Percentiles rank a stretch among this genome's conserved stretches.
phyloP scores from a whole-genome alignment of 2,113 vertebrate species.

The Lagopus leucura region DNA sequence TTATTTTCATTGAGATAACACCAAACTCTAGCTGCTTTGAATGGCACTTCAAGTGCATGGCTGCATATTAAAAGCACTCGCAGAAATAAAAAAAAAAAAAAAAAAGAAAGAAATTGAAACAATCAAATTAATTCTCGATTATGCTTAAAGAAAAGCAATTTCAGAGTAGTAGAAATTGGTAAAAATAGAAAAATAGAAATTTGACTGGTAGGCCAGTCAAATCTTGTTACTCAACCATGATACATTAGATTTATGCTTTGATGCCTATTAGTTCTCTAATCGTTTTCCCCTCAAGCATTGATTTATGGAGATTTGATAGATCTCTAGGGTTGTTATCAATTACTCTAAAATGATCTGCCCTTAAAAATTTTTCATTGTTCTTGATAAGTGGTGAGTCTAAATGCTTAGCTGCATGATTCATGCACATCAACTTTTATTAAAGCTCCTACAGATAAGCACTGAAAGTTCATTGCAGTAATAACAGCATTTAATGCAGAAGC shows the following conservation, averaged over 20 bases:
- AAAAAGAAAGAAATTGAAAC: constrained; percentile 33
- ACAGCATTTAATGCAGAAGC: constrained; percentile 42
- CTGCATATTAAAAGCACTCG: constrained; percentile 23
- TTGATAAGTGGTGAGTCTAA: constrained; percentile 27
- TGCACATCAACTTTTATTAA: constrained; percentile 57
- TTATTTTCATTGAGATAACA: not conserved
- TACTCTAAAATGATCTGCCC: constrained; percentile 49
- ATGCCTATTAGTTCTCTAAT: constrained; percentile 64
- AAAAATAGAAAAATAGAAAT: not conserved
- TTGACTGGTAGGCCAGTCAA: not conserved
- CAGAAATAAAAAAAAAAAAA: not conserved
- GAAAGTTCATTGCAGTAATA: constrained; percentile 53
- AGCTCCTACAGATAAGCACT: constrained; percentile 56
- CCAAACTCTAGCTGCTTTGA: not conserved
- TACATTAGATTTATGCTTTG: constrained; percentile 42
- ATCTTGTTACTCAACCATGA: not conserved
- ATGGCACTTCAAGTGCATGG: not conserved
- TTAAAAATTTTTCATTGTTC: constrained; percentile 33
- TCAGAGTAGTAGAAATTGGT: constrained; percentile 34
- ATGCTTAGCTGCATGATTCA: constrained; percentile 54
- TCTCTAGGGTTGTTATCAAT: constrained; percentile 59
- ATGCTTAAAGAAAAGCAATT: constrained; percentile 29
- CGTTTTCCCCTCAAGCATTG: constrained; percentile 63
- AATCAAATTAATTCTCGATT: constrained; percentile 25
- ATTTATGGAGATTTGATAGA: constrained; percentile 54